phyloP scores from a whole-genome alignment of 2,113 vertebrate species.

The Suncus etruscus region DNA sequence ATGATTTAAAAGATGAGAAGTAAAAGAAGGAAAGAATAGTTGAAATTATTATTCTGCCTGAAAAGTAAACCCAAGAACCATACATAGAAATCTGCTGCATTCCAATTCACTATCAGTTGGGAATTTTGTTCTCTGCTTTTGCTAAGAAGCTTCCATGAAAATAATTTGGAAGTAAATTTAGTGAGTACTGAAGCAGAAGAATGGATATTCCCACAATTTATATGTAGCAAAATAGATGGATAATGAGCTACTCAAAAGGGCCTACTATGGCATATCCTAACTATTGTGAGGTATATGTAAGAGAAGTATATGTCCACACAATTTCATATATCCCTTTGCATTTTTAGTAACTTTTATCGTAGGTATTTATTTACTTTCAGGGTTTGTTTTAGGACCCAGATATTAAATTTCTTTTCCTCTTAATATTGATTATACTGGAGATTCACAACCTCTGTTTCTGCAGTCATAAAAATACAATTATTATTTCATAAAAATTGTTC shows the following conservation, averaged over 20 bases:
- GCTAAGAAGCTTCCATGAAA: neutral
- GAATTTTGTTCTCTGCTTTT: neutral
- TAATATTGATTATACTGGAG: neutral
- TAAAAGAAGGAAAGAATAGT: neutral
- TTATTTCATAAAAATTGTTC: neutral
- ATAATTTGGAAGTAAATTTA: neutral
- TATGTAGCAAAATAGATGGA: too few species aligned
- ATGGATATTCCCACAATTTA: neutral
- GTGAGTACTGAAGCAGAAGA: neutral
- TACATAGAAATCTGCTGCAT: neutral
- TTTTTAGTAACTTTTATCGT: slow-evolving; percentile 21
- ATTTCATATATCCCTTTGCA: neutral
- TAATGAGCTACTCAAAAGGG: neutral
- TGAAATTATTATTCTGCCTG: neutral
- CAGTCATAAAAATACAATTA: too few species aligned
- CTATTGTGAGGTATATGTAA: neutral
- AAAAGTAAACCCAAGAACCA: neutral
- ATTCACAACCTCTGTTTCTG: neutral
- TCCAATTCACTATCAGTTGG: neutral
- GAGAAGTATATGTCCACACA: neutral
- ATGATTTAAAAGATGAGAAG: neutral
- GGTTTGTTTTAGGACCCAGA: neutral
- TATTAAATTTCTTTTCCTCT: neutral
- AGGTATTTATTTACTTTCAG: neutral
- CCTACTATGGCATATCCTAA: neutral